Percentiles rank a stretch among this genome's conserved stretches.
Conservation (phyloP, 2,888 invertebrate species). For the Eremobia ochroleuca region DNA sequence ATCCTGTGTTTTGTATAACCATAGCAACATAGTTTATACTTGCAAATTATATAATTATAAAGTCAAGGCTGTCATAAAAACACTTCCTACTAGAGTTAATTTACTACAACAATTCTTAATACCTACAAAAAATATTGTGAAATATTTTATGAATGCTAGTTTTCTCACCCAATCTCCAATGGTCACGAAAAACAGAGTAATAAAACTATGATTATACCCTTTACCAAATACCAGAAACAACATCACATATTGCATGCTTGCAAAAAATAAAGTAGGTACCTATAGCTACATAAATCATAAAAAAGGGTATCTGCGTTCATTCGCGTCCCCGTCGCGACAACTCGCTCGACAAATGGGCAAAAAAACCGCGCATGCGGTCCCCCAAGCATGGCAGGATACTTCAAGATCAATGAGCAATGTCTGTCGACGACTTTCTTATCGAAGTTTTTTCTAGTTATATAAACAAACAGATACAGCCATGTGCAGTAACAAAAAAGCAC, state of each 20-base stretch:
- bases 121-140: slow-evolving; percentile 24
- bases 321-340: background rate
- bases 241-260: background rate
- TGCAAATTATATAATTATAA: slow-evolving; percentile 39
- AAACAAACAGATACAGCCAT: slow-evolving; percentile 1
- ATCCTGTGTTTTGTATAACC: slow-evolving; percentile 9
- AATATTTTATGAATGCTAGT: background rate
- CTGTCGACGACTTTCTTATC: slow-evolving; percentile 31
- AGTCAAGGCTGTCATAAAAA: slow-evolving; percentile 46
- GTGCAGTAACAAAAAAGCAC: background rate
- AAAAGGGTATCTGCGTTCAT: background rate
- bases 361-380: slow-evolving; percentile 26
- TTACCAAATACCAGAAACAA: background rate
- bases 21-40: slow-evolving; percentile 31
- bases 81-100: slow-evolving; percentile 20
- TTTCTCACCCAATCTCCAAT: background rate
- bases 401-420: slow-evolving; percentile 20
- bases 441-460: slow-evolving; percentile 5
- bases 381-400: slow-evolving; percentile 11
- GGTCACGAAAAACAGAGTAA: background rate
- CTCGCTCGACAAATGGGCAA: slow-evolving; percentile 20
- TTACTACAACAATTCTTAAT: slow-evolving; percentile 23
- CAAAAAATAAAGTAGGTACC: background rate
- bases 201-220: background rate
- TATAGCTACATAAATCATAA: too few relatives aligned